Percentiles rank a stretch among this genome's conserved stretches.
Evolutionary conservation across 2,797 vertebrate species (phyloP).

Genomic region (Pantherophis vulpinus): DNA sequence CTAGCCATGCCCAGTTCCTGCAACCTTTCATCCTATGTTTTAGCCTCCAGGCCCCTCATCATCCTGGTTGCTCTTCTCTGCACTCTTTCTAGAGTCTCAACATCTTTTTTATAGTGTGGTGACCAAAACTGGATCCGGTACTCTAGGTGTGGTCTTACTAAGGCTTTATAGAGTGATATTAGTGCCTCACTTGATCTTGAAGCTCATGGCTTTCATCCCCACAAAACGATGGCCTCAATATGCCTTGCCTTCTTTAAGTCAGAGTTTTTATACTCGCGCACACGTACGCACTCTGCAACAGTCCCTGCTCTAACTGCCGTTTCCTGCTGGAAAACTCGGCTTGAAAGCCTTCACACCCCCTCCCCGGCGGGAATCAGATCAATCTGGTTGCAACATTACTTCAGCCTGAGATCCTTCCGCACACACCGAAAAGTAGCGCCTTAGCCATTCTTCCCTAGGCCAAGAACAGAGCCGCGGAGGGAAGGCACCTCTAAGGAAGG

Average conservation of each 20-base stretch:
- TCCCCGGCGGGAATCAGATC: background rate
- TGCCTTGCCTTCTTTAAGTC: background rate
- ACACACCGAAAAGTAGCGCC: slow-evolving; percentile 13
- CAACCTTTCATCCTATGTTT: rapidly evolving
- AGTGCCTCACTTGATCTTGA: no score
- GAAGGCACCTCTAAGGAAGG: background rate
- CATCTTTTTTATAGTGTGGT: no score
- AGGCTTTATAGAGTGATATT: no score
- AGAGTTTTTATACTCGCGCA: background rate
- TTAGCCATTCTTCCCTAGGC: background rate
- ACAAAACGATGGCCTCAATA: background rate
- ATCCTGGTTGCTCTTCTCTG: no score
- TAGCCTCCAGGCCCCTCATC: no score
- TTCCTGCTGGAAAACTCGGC: background rate
- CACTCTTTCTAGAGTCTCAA: no score
- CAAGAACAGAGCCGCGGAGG: background rate
- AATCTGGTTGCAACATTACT: rapidly evolving
- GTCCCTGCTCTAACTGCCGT: background rate
- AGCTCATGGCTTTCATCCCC: background rate
- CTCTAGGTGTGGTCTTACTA: no score
- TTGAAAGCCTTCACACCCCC: background rate
- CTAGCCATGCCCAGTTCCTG: no score
- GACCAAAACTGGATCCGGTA: no score
- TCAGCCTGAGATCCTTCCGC: slow-evolving; percentile 1
- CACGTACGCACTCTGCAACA: background rate